phyloP scores from a whole-genome alignment of 2,113 vertebrate genomes.

The Menidia beryllina region DNA sequence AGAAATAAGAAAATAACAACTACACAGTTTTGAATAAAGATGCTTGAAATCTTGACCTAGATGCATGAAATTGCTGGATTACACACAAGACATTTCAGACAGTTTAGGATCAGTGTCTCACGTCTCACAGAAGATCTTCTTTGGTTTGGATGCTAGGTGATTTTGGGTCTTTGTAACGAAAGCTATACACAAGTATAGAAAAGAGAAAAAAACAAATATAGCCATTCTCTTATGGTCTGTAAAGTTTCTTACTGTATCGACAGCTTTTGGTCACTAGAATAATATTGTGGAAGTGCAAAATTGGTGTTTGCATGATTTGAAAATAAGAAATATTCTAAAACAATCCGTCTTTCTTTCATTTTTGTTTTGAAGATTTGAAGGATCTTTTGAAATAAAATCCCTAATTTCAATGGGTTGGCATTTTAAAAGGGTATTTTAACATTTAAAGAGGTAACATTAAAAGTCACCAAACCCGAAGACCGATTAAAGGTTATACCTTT shows the following conservation, averaged over 20 bases:
- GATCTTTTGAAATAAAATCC: not conserved
- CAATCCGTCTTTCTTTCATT: not conserved
- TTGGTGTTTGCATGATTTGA: too few relatives aligned
- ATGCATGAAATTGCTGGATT: not conserved
- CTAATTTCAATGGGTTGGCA: slow-evolving; percentile 6
- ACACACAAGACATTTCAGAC: not conserved
- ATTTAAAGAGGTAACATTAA: slow-evolving; percentile 28
- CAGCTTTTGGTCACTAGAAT: not conserved
- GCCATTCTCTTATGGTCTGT: too few relatives aligned
- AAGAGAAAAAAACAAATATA: too few relatives aligned
- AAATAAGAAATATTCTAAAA: too few relatives aligned
- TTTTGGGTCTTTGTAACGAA: not conserved
- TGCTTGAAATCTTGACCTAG: not conserved
- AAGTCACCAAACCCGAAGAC: not conserved
- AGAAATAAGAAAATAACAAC: too few relatives aligned
- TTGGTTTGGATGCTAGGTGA: not conserved
- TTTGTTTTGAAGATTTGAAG: not conserved
- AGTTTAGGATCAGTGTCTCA: not conserved
- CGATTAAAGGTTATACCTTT: slow-evolving; percentile 45
- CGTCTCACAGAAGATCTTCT: not conserved
- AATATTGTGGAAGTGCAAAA: too few relatives aligned
- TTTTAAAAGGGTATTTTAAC: slow-evolving; percentile 26
- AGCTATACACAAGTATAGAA: too few relatives aligned
- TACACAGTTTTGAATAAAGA: too few relatives aligned
- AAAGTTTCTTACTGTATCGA: not conserved